Evolutionary conservation across 2,797 vertebrate genomes (phyloP).

Genomic region (Poecilia picta): DNA sequence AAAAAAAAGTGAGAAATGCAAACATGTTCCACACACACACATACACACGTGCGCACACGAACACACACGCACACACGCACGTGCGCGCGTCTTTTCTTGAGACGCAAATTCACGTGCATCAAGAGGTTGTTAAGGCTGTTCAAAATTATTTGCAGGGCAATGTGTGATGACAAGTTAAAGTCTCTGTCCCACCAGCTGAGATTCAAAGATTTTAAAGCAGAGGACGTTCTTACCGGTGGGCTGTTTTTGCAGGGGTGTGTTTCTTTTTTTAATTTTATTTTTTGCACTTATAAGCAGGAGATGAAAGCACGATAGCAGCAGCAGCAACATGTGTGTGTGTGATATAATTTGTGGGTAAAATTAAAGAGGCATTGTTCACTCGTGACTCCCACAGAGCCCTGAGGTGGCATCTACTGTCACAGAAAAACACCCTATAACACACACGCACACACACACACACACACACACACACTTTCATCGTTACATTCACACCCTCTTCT

Average conservation of each 20-base stretch:
- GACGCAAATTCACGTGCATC: conserved; percentile 66
- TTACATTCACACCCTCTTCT: conserved; percentile 52
- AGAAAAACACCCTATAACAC: conserved; percentile 60
- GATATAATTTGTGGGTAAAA: conserved; percentile 50
- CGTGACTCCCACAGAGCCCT: conserved; percentile 71
- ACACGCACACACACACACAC: conserved; percentile 29
- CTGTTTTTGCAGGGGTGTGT: conserved; percentile 1
- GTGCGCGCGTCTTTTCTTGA: conserved; percentile 28
- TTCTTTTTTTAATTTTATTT: too few species aligned
- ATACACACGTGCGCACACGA: too few species aligned
- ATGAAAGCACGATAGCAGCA: conserved; percentile 74
- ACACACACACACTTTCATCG: conserved; percentile 37
- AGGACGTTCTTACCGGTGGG: conserved; percentile 15
- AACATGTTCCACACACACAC: conserved; percentile 7
- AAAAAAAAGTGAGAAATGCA: conserved; percentile 48
- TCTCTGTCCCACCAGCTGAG: conserved; percentile 20
- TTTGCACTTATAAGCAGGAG: conserved; percentile 67
- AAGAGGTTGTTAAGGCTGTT: conserved; percentile 69
- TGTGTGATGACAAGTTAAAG: conserved; percentile 18
- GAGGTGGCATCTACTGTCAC: conserved; percentile 74
- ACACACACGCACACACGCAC: conserved; percentile 14
- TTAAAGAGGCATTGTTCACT: conserved; percentile 48
- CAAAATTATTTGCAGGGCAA: conserved; percentile 46
- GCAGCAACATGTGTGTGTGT: conserved; percentile 46
- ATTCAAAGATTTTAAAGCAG: conserved; percentile 39